Evolutionary conservation across 1,140 invertebrate species (phyloP), one percentile per base, ranked within the genome.

Genomic region (Yoshiicerus persimilis): DNA sequence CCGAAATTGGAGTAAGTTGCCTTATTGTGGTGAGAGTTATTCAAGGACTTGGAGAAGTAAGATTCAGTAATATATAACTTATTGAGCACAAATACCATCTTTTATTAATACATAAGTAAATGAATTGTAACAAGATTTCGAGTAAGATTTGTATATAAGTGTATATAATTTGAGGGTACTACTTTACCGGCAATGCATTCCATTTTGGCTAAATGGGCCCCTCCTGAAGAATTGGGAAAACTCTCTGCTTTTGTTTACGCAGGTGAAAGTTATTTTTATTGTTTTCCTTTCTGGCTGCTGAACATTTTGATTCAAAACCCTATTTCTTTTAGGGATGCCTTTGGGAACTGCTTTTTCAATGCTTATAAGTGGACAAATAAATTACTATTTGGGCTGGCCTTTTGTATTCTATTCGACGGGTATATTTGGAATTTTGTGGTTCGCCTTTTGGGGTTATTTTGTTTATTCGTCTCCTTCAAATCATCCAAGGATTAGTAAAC

Each of bases 31-130:
- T 96, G 92, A 93, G 97, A 89, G 93, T 98, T 8, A 92, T 96
- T 9, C 96, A 97, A 93, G 97, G 97, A 13, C 93, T 98, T 66
- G 96, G 96, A 80, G 97, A 96, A 95, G 96, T 87, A 38, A 64
- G 16, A 25, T n/a, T 70, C 4, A 30, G 2, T 87, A 30, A 4
- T 6, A 39, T 11, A 39, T 11, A 8, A 39, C 1, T 39, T 39
- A 3, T 39, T 11, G 20, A 27, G 62, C 13, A 4, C 2, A 13
- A 36, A 41, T 4, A 8, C 13, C 10, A 6, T 41, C 16, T 84
- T 84, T 84, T 41, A 84, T 38, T 38, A 36, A 2, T 6, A 39
- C 5, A 32, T 38, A 39, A 13, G 25, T 84, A 27, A 23, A 4
- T 27, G 30, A 30, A 4, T 6, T 83, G 77, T 8, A 32, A 83